Evolutionary conservation across 2,113 vertebrate species (phyloP), one percentile per base, ranked within the genome.

Genomic region (Paracyprichromis sp.): DNA sequence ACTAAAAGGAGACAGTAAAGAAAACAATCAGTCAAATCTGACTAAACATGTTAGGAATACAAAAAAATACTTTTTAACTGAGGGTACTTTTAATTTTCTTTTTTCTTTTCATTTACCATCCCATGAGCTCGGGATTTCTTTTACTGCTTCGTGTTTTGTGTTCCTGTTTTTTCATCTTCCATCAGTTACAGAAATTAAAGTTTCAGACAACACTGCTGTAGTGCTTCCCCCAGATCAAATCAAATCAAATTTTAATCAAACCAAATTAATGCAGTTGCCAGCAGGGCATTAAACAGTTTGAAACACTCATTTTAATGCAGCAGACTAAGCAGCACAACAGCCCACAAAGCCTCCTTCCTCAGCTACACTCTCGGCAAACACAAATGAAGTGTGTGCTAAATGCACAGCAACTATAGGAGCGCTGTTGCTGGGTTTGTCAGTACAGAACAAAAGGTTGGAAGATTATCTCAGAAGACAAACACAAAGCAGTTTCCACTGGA

Each of bases 241-340:
- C 76, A 84, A 24, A 84, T 83, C 34, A 61, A 78, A 78, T 78
- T 78, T 78, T 78, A 59, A 90, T 83, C 69, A 84, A 80, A 66
- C 57, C 29, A 79, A 54, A 66, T 84, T 78, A 45, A 86, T 86
- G 50, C 36, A 8, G 38, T 52, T 7, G 47, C 19, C 82, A 80
- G 57, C 82, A 57, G 86, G 57, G 84, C 3, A 54, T 43, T 53
- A 66, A 81, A 52, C 66, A 47, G 7, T 24, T 9, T 86, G 69
- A 71, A 50, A 31, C 57, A 21, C 53, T 34, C 17, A 34, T 78
- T 52, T 52, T 52, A 78, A 52, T 34, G 45, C 45, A 52, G 81
- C 61, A 36, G 19, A 56, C 53, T 31, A 21, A 82, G 43, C 76
- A 84, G 16, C 43, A 50, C 71, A 31, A 80, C 47, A 50, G 24